Evolutionary conservation across 2,797 vertebrate species (phyloP).

Genomic region (Molothrus aeneus): DNA sequence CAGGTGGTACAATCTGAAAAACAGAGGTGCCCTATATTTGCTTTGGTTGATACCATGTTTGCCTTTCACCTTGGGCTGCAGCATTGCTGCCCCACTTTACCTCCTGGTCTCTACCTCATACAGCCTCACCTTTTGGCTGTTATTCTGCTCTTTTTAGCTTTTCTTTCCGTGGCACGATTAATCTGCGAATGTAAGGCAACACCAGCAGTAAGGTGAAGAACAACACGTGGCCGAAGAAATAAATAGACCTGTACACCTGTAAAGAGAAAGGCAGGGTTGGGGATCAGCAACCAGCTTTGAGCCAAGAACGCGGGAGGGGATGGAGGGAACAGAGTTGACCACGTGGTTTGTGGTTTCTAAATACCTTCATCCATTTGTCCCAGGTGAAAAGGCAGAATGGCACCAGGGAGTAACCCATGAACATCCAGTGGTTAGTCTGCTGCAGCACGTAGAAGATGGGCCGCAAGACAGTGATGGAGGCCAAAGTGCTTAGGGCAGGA

Average conservation of each 20-base stretch:
- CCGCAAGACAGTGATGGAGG: slow-evolving; percentile 78
- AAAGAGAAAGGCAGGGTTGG: not conserved
- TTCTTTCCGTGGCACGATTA: slow-evolving; percentile 87
- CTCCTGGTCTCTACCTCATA: fast-evolving
- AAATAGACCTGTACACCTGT: slow-evolving; percentile 93
- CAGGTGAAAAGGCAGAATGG: slow-evolving; percentile 95
- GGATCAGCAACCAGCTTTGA: not conserved
- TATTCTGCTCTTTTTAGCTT: slow-evolving; percentile 78
- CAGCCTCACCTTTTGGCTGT: slow-evolving; percentile 65
- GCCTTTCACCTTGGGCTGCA: not conserved
- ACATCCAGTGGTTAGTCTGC: slow-evolving; percentile 93
- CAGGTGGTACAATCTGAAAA: slow-evolving; percentile 66
- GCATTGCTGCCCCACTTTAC: not conserved
- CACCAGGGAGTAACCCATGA: slow-evolving; percentile 94
- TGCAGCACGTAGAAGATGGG: slow-evolving; percentile 88
- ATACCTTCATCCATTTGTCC: slow-evolving; percentile 97
- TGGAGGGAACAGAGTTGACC: not conserved
- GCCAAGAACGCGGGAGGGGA: not conserved
- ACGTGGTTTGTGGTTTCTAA: not conserved
- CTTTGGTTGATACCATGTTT: not conserved
- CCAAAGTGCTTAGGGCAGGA: slow-evolving; percentile 79
- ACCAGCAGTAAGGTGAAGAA: slow-evolving; percentile 83
- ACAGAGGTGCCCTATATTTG: not conserved
- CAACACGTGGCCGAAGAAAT: slow-evolving; percentile 89
- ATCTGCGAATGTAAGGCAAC: slow-evolving; percentile 87